Evolutionary conservation across 2,888 invertebrate species (phyloP), one percentile per base, ranked within the genome.

Genomic region (Oscheius sp.): DNA sequence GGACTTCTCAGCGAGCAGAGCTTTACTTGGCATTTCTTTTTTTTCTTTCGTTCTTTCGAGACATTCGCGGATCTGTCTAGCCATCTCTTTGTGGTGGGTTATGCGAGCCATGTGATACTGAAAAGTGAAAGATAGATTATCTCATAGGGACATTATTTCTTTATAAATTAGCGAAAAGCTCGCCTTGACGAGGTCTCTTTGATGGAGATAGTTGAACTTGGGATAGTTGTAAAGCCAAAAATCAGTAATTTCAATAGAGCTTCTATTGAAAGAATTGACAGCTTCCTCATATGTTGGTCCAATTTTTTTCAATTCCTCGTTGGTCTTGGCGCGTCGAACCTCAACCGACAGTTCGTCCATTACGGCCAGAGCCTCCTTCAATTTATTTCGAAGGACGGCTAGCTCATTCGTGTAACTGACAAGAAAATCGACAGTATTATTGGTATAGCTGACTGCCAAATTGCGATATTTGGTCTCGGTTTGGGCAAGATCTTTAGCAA

Each of bases 131-230:
- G 4, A n/a, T 42, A 12, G 5, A 3, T 17, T n/a, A 3, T 17
- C 5, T n/a, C n/a, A n/a, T n/a, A n/a, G n/a, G n/a, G n/a, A n/a
- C n/a, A n/a, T n/a, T n/a, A n/a, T n/a, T 37, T 37, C 15, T 37
- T 37, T 37, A 10, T 15, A 37, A 25, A 48, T 5, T 15, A 23
- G 25, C 3, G 15, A 52, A 52, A 25, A 27, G n/a, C 48, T 5
- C 25, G n/a, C 52, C 52, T 57, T 57, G 37, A 57, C 23, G 12
- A 57, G 57, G 15, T 57, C 57, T 39, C 57, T n/a, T 25, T 57
- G 57, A 37, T 57, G 57, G 3, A 37, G 57, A 25, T 20, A 57
- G 37, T 57, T 57, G 57, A 33, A 57, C 8, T 20, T 57, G 15
- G 57, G 57, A 37, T 57, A 57, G 17, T 57, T 57, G 17, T 57